A percentile compares a stretch with the other conserved stretches of the same genome.
Conservation (phyloP, 2,888 invertebrate species). For the Scotopteryx bipunctaria region DNA sequence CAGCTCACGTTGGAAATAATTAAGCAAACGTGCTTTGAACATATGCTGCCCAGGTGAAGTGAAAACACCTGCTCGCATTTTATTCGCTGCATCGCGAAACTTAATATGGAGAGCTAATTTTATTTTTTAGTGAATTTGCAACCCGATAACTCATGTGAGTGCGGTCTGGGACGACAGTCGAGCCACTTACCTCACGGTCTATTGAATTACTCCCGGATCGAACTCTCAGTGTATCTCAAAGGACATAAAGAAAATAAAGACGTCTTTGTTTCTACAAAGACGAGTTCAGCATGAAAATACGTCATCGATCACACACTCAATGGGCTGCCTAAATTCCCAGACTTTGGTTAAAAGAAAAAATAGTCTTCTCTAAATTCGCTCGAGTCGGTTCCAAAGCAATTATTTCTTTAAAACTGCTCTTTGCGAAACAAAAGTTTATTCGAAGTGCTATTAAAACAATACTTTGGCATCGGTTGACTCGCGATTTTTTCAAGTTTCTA, state of each 20-base stretch:
- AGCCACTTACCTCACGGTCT: constrained; percentile 71
- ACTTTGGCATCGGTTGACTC: constrained; percentile 42
- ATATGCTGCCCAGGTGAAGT: constrained; percentile 75
- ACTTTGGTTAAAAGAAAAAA: constrained; percentile 31
- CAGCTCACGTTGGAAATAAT: constrained; percentile 54
- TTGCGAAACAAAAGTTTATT: constrained; percentile 42
- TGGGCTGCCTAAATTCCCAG: constrained; percentile 38
- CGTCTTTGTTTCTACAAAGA: constrained; percentile 42
- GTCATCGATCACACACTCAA: constrained; percentile 46
- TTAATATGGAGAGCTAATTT: constrained; percentile 72
- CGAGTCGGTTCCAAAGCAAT: constrained; percentile 38
- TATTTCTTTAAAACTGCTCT: constrained; percentile 40
- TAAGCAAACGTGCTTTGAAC: constrained; percentile 64
- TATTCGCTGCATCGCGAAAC: constrained; percentile 65
- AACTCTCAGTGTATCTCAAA: constrained; percentile 48
- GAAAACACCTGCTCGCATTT: constrained; percentile 68
- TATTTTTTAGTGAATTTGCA: constrained; percentile 61
- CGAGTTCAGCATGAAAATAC: constrained; percentile 35
- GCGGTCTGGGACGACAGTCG: constrained; percentile 62
- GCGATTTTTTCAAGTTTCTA: constrained; percentile 55
- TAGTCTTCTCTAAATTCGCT: constrained; percentile 23
- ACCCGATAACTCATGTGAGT: constrained; percentile 66
- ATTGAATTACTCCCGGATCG: constrained; percentile 62
- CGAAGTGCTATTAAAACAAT: constrained; percentile 51
- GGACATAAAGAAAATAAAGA: constrained; percentile 46